A percentile compares a stretch with the other conserved stretches of the same genome.
Conservation (phyloP, 2,888 invertebrate species). For the Elaeidobius kamerunicus region DNA sequence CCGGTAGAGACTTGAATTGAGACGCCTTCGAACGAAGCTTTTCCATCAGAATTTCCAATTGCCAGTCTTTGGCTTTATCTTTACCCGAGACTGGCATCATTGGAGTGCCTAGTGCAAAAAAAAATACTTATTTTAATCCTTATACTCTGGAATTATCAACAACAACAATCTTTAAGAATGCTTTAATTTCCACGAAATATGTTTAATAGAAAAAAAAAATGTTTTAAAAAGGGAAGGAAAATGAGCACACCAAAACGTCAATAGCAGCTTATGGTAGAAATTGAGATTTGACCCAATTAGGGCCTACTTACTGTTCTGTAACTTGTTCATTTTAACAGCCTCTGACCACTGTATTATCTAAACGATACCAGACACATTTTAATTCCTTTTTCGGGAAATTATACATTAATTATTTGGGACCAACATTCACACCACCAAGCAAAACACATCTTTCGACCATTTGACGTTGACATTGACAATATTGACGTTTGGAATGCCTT, state of each 20-base stretch:
- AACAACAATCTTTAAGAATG: background rate
- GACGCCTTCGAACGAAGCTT: slow-evolving; percentile 80
- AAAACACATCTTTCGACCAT: slow-evolving; percentile 1
- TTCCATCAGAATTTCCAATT: slow-evolving; percentile 88
- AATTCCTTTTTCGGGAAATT: slow-evolving; percentile 16
- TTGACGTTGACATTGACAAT: background rate
- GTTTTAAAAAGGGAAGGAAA: background rate
- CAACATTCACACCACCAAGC: slow-evolving; percentile 7
- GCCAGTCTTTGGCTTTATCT: slow-evolving; percentile 70
- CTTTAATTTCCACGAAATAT: background rate
- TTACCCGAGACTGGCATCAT: slow-evolving; percentile 37
- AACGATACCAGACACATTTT: slow-evolving; percentile 23
- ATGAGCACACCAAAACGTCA: slow-evolving; percentile 15
- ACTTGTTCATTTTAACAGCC: slow-evolving; percentile 37
- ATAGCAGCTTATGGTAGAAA: slow-evolving; percentile 10
- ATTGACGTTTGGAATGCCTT: slow-evolving; percentile 6
- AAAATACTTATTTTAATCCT: slow-evolving; percentile 1
- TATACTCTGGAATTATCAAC: background rate
- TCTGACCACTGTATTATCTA: slow-evolving; percentile 17
- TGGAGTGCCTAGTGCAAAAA: slow-evolving; percentile 32
- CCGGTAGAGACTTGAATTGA: slow-evolving; percentile 77
- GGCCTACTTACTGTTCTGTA: slow-evolving; percentile 40
- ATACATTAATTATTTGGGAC: slow-evolving; percentile 8
- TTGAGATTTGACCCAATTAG: too few relatives aligned
- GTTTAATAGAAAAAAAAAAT: background rate